A percentile compares a stretch with the other conserved stretches of the same genome.
phyloP scores from a whole-genome alignment of 1,140 invertebrate species.

The Anastrepha ludens region DNA sequence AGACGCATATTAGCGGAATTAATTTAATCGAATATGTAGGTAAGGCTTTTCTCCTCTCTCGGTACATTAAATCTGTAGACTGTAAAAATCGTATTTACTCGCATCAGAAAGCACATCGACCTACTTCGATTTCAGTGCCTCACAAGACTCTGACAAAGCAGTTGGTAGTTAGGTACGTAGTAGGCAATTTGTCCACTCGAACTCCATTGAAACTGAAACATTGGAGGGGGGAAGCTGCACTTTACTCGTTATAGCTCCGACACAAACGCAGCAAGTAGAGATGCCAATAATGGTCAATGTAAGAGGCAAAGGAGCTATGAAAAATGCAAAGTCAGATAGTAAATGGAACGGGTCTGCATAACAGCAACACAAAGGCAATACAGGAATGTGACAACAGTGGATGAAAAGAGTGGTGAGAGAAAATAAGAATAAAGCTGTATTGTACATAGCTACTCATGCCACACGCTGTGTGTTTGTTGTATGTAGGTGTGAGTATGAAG shows the following conservation, averaged over 20 bases:
- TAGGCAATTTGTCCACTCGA: constrained; percentile 1
- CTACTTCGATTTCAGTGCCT: neutral
- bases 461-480: no score
- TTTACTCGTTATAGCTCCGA: neutral
- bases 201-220: neutral
- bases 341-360: neutral
- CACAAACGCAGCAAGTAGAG: neutral
- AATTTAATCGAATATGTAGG: no score
- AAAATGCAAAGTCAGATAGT: neutral
- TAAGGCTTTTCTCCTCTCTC: no score
- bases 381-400: neutral
- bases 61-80: neutral
- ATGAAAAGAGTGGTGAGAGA: neutral
- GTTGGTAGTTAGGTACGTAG: neutral
- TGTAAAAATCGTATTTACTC: neutral
- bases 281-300: neutral
- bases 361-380: neutral
- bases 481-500: no score
- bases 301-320: neutral
- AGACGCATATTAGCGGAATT: no score
- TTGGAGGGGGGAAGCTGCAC: neutral
- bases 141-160: neutral
- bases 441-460: no score
- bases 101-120: neutral
- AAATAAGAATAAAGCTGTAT: no score